A percentile compares a stretch with the other conserved stretches of the same genome.
These are phyloP conservation scores for Hippopotamyrus pictus DNA, from an alignment of 2,797 vertebrate genomes.

Conservation along the genomic window DNA sequence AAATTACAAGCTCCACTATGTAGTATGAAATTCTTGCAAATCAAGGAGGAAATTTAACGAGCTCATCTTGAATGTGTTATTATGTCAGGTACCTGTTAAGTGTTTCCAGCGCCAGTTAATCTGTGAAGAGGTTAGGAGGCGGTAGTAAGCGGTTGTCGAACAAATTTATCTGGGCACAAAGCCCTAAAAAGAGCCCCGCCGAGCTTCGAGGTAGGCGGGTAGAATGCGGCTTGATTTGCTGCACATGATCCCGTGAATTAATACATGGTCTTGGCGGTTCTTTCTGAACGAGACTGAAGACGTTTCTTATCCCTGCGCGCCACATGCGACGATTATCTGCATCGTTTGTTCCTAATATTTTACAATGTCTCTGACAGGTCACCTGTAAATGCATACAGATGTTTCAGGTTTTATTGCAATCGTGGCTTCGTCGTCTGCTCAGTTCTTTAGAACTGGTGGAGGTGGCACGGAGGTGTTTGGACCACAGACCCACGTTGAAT, in stretches of 20 bases:
- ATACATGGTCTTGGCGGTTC: not conserved
- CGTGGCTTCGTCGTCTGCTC: not conserved
- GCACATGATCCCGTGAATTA: not conserved
- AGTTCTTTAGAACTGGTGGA: not conserved
- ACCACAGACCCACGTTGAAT: not conserved
- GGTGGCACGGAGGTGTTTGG: not conserved
- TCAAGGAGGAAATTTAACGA: not conserved
- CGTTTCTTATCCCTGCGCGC: not conserved
- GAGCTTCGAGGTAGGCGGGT: not conserved
- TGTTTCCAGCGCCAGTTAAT: not conserved
- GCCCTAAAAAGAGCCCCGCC: not conserved
- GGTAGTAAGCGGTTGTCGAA: constrained; percentile 3
- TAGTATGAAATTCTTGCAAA: not conserved
- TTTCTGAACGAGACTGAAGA: not conserved
- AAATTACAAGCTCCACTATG: not conserved
- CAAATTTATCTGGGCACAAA: not conserved
- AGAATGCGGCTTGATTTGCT: not conserved
- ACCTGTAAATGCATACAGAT: not conserved
- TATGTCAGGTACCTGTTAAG: constrained; percentile 4
- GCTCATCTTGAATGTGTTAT: not conserved
- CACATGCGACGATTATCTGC: not conserved
- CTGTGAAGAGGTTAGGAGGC: constrained; percentile 14
- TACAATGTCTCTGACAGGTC: not conserved
- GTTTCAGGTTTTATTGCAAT: not conserved
- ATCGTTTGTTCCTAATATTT: constrained; percentile 12